A percentile compares a stretch with the other conserved stretches of the same genome.
phyloP scores from a whole-genome alignment of 2,797 vertebrate genomes.

The Scolopax rusticola region DNA sequence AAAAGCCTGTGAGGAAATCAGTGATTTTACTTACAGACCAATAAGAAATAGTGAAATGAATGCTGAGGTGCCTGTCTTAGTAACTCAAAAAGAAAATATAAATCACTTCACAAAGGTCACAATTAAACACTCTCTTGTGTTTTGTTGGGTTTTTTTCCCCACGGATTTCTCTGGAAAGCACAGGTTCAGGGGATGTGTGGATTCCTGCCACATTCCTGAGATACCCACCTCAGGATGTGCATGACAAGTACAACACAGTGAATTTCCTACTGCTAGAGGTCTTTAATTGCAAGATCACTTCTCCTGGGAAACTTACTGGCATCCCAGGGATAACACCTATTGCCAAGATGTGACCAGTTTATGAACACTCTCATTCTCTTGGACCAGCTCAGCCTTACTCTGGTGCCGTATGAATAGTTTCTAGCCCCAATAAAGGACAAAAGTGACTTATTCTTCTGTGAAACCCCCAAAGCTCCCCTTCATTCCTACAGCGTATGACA shows the following conservation, averaged over 20 bases:
- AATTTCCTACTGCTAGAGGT: not conserved
- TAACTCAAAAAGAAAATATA: not conserved
- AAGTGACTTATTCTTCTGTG: not conserved
- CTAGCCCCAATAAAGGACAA: not conserved
- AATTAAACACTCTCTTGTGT: not conserved
- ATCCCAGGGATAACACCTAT: not conserved
- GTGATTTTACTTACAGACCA: not conserved
- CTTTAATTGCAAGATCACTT: not conserved
- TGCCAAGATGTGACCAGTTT: not conserved
- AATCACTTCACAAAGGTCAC: not conserved
- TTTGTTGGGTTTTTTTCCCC: no score
- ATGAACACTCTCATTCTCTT: not conserved
- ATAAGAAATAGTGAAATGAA: not conserved
- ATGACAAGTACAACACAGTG: rapidly evolving
- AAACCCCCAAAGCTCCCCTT: not conserved
- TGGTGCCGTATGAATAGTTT: rapidly evolving
- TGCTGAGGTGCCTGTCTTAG: not conserved
- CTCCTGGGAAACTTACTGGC: not conserved
- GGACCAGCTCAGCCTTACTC: not conserved
- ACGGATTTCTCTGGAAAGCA: not conserved
- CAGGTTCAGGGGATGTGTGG: not conserved
- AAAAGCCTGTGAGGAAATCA: not conserved
- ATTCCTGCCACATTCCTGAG: not conserved
- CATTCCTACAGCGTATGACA: not conserved
- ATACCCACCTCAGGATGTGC: rapidly evolving